A percentile compares a stretch with the other conserved stretches of the same genome.
Conservation (phyloP, 1,140 invertebrate genomes). For the Palaemon carinicauda region DNA sequence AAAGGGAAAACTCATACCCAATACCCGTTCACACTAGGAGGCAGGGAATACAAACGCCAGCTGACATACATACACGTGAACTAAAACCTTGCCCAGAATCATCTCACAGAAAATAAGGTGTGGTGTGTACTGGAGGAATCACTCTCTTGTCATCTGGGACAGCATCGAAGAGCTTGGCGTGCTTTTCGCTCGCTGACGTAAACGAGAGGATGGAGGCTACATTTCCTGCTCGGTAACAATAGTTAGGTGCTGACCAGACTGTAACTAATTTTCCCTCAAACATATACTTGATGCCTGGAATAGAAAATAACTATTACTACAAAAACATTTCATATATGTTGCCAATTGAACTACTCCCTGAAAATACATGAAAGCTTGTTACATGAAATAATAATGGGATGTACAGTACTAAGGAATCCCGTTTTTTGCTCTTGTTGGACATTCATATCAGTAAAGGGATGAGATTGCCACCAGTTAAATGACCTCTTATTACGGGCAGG, state of each 20-base stretch:
- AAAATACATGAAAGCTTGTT: no score
- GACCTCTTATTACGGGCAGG: no score
- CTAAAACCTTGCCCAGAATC: background rate
- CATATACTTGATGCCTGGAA: slow-evolving; percentile 91
- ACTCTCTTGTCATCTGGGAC: slow-evolving; percentile 92
- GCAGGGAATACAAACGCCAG: slow-evolving; percentile 28
- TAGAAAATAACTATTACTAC: slow-evolving; percentile 38
- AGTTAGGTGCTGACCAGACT: slow-evolving; percentile 97
- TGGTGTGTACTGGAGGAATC: slow-evolving; percentile 88
- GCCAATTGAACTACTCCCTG: no score
- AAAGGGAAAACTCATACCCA: slow-evolving; percentile 30
- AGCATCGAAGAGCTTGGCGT: slow-evolving; percentile 89
- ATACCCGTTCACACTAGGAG: slow-evolving; percentile 45
- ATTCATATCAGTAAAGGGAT: no score
- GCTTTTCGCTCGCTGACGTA: slow-evolving; percentile 77
- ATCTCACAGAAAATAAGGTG: slow-evolving; percentile 91
- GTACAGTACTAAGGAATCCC: no score
- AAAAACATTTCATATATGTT: background rate
- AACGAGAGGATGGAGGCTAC: slow-evolving; percentile 91
- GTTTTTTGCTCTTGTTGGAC: no score
- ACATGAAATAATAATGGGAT: no score
- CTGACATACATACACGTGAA: slow-evolving; percentile 20
- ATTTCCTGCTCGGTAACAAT: slow-evolving; percentile 95
- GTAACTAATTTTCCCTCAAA: slow-evolving; percentile 94
- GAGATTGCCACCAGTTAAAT: no score